Evolutionary conservation across 53 echinoderm and acorn worm genomes (phyloP).

Genomic region (Henricia sp.): DNA sequence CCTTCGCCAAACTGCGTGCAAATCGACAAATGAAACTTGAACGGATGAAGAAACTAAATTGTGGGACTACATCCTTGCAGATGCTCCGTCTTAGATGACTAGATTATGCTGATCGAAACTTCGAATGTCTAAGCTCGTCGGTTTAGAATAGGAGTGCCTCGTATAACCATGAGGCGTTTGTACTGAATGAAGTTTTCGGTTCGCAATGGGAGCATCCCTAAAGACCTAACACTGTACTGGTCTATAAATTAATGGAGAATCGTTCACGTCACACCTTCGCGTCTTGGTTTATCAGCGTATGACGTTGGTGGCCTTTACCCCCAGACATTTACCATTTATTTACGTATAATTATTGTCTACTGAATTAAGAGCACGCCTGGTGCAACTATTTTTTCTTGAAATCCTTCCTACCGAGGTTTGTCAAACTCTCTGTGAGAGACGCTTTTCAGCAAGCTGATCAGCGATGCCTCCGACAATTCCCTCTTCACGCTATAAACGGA

Average conservation of each 20-base stretch:
- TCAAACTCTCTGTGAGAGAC: not conserved
- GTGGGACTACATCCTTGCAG: not conserved
- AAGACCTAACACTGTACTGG: no score
- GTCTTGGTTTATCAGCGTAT: not conserved
- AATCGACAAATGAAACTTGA: not conserved
- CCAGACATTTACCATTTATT: no score
- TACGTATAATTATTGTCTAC: no score
- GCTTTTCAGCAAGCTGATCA: no score
- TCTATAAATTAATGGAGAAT: not conserved
- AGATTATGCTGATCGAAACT: not conserved
- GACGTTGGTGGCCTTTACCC: no score
- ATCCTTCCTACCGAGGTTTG: not conserved
- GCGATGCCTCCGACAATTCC: not conserved
- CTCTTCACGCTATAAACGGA: slow-evolving; percentile 5
- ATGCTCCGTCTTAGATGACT: not conserved
- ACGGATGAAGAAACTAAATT: not conserved
- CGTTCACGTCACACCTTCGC: not conserved
- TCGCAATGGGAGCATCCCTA: no score
- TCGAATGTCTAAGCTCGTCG: not conserved
- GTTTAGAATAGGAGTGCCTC: not conserved
- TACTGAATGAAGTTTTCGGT: no score
- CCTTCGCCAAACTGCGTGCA: slow-evolving; percentile 23
- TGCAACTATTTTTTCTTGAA: not conserved
- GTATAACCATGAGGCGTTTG: not conserved
- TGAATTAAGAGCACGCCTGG: not conserved